Conservation (phyloP, 2,797 vertebrate genomes). For the Falco berigora region DNA sequence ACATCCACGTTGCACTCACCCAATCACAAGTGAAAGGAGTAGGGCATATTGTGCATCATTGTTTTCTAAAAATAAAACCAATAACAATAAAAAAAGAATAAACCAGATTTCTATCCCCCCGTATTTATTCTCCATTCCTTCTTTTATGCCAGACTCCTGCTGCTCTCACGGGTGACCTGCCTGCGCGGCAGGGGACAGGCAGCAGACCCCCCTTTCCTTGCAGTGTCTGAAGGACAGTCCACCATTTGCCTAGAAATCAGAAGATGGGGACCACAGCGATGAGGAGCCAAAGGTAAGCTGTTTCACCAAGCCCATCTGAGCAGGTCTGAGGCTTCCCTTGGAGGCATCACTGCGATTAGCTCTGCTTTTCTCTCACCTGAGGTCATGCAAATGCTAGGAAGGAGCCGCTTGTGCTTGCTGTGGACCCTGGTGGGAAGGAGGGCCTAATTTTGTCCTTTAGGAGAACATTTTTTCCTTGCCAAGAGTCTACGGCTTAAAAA, state of each 20-base stretch:
- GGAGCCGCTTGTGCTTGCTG: constrained; percentile 39
- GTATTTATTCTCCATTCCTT: neutral
- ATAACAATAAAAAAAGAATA: no score
- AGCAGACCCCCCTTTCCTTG: neutral
- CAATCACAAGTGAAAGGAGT: neutral
- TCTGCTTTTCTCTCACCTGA: constrained; percentile 72
- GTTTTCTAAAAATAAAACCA: neutral
- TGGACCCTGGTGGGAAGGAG: constrained; percentile 34
- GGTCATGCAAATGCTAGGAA: constrained; percentile 69
- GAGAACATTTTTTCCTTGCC: neutral
- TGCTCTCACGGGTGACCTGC: neutral
- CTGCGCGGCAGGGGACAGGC: neutral
- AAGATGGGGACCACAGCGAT: neutral
- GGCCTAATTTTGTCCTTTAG: constrained; percentile 67
- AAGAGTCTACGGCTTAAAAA: constrained; percentile 68
- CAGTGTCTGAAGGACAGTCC: neutral
- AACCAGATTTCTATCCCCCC: neutral
- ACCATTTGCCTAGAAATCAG: neutral
- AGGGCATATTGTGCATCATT: rapidly evolving
- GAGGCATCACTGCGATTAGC: constrained; percentile 73
- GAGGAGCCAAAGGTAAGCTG: neutral
- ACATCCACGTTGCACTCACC: rapidly evolving
- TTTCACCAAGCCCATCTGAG: neutral
- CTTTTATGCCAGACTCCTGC: neutral
- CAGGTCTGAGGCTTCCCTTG: neutral